Evolutionary conservation across 2,797 vertebrate genomes (phyloP), one percentile per base, ranked within the genome.

Genomic region (Pachyuromys duprasi): DNA sequence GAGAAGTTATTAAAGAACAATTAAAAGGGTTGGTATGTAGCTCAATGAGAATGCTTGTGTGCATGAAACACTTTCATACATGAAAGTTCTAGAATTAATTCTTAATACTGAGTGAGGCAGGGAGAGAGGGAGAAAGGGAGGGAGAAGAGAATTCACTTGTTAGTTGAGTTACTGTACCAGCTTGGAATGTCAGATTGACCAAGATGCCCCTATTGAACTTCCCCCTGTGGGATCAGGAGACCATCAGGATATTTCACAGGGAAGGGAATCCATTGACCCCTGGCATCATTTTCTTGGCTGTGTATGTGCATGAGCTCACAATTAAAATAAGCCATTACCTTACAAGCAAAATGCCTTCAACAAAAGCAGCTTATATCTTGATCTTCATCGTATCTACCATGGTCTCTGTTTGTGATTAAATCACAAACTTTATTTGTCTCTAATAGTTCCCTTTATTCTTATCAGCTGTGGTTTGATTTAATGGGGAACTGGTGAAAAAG

Each of bases 401-500:
- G 8, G 24, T 63, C 75, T 83, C 81, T 42, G 3, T 36, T 65
- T 45, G 28, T 86, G 92, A 90, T 90, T 80, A 90, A 75, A 95
- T 95, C 81, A 80, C 33, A 62, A 83, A 15, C 31, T 92, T 75
- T 89, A 60, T 93, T 96, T 88, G 49, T 79, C 57, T 70, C 60
- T 90, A 90, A 86, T 86, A 92, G n/a, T 65, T 49, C 60, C 8
- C 69, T 93, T 93, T 84, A 92, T 49, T 94, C 62, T 86, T 91
- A 80, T 80, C 4, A 67, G 17, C 3, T 39, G 17, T 6, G 81
- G 28, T 79, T 92, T 91, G 57, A 89, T 74, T 92, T 80, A 90
- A 33, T 62, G 42, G 31, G 45, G 76, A 91, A 39, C 62, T 80
- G 76, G 53, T 31, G 53, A 81, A 89, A 70, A 93, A 84, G 26